Evolutionary conservation across 2,888 invertebrate genomes (phyloP).

Genomic region (Ornithoptera priamus): DNA sequence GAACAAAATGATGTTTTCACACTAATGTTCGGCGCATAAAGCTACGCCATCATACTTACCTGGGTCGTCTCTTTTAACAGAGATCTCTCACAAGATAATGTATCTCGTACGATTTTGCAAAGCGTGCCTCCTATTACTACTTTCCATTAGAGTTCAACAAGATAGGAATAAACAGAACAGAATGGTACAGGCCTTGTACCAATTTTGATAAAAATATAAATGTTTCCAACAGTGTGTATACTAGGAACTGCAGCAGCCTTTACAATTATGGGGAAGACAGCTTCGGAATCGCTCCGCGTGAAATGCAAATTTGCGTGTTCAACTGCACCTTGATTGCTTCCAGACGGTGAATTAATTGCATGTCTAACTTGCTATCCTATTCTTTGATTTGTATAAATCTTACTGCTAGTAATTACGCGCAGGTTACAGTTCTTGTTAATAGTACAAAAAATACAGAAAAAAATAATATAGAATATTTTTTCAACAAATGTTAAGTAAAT

Average conservation of each 20-base stretch:
- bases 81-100: too few species aligned
- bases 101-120: too few species aligned
- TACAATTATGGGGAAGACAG: slow-evolving; percentile 46
- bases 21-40: too few species aligned
- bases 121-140: too few species aligned
- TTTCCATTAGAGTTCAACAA: too few species aligned
- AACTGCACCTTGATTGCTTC: slow-evolving; percentile 44
- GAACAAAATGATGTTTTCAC: too few species aligned
- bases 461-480: neutral
- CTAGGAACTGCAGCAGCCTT: slow-evolving; percentile 31
- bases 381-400: slow-evolving; percentile 21
- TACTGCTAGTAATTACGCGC: slow-evolving; percentile 11
- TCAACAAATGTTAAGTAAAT: neutral
- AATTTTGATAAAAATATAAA: neutral
- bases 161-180: neutral
- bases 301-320: slow-evolving; percentile 47
- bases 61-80: too few species aligned
- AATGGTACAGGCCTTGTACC: neutral
- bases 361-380: slow-evolving; percentile 35
- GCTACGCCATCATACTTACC: too few species aligned
- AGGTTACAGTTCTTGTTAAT: neutral
- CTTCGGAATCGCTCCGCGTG: slow-evolving; percentile 46
- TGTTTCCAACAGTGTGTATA: neutral
- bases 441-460: neutral
- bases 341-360: slow-evolving; percentile 47